Percentiles rank a stretch among this genome's conserved stretches.
Evolutionary conservation across 2,113 vertebrate species (phyloP).

Genomic region (Apeltes quadracus): DNA sequence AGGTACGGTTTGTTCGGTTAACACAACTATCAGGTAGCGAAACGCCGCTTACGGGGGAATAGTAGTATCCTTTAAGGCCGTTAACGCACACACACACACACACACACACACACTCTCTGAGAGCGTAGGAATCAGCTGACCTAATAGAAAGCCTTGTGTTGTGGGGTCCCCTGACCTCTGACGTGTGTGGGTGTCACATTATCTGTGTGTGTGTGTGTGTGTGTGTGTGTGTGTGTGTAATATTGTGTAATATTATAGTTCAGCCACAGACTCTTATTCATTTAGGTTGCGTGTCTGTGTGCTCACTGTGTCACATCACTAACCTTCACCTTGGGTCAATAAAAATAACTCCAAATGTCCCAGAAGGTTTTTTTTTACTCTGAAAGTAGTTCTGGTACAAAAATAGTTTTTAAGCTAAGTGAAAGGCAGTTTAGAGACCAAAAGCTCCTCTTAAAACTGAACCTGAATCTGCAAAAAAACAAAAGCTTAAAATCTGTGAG

Average conservation of each 20-base stretch:
- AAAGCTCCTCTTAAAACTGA: no score
- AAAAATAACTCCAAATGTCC: background rate
- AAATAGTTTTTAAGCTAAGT: background rate
- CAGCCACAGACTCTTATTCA: conserved; percentile 6
- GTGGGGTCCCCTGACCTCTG: conserved; percentile 12
- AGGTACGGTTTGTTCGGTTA: conserved; percentile 15
- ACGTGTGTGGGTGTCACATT: conserved; percentile 15
- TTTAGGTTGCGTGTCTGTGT: conserved; percentile 11
- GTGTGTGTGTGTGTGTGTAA: conserved; percentile 8
- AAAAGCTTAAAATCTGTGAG: background rate
- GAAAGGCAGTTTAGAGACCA: no score
- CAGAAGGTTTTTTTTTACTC: background rate
- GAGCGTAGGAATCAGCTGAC: conserved; percentile 24
- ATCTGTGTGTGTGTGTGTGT: background rate
- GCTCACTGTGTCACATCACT: background rate
- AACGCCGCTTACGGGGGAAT: conserved; percentile 17
- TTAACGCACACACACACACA: conserved; percentile 21
- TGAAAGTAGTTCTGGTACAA: no score
- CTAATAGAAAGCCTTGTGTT: conserved; percentile 33
- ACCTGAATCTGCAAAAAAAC: no score
- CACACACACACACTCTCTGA: background rate
- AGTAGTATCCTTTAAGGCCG: no score
- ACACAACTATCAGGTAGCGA: conserved; percentile 19
- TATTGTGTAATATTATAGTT: background rate
- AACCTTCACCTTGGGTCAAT: conserved; percentile 46